Percentiles rank a stretch among this genome's conserved stretches.
Conservation (phyloP, 2,113 vertebrate species). For the Stegastes partitus region DNA sequence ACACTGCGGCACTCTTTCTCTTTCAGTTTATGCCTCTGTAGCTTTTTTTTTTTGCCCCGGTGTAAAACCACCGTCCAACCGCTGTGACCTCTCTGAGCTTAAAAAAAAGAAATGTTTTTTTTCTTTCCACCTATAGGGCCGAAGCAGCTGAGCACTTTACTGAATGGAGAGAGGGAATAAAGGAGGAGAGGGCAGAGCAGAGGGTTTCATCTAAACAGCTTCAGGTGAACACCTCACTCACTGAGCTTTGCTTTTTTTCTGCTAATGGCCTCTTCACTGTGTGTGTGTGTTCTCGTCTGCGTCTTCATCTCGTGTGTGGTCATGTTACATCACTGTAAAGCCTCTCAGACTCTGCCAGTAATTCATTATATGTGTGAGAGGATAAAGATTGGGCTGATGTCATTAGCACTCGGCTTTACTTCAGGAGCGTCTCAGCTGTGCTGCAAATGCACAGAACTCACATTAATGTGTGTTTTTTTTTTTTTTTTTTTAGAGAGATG, state of each 20-base stretch:
- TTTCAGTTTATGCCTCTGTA: constrained; percentile 8
- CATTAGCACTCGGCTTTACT: constrained; percentile 57
- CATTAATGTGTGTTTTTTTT: not conserved
- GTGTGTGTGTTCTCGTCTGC: not conserved
- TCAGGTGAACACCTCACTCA: constrained; percentile 34
- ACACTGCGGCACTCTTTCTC: not conserved
- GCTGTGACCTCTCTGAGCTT: constrained; percentile 21
- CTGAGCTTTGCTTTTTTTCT: not conserved
- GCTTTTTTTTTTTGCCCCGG: not conserved
- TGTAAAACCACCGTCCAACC: constrained; percentile 3
- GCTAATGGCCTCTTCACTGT: constrained; percentile 32
- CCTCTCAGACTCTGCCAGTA: constrained; percentile 65
- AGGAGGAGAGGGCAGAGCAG: constrained; percentile 2
- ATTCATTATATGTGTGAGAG: constrained; percentile 62
- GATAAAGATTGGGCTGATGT: constrained; percentile 65
- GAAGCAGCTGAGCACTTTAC: constrained; percentile 26
- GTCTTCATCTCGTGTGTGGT: constrained; percentile 31
- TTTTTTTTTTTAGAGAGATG: too few relatives aligned
- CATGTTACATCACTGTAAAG: constrained; percentile 67
- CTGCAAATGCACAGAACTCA: constrained; percentile 23
- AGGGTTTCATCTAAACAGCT: constrained; percentile 46
- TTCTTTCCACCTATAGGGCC: constrained; percentile 3
- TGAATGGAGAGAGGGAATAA: not conserved
- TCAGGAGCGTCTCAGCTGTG: not conserved
- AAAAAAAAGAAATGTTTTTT: not conserved